Evolutionary conservation across 2,888 invertebrate genomes (phyloP).

Genomic region (Odontocolon sp.): DNA sequence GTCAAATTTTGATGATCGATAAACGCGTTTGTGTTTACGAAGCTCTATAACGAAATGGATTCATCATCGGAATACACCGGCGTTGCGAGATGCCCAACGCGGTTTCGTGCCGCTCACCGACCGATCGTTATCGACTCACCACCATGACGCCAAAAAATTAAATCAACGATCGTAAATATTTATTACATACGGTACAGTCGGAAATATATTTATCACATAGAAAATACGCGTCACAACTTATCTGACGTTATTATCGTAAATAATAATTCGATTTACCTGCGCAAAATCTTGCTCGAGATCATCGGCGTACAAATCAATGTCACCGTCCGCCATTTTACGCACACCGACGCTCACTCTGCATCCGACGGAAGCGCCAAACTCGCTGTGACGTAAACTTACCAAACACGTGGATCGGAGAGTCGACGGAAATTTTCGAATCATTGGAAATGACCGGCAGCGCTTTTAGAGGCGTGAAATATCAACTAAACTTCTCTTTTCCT

Average conservation of each 20-base stretch:
- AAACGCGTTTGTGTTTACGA: neutral
- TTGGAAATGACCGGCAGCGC: no score
- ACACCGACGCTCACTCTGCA: constrained; percentile 75
- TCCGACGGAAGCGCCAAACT: constrained; percentile 58
- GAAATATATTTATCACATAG: neutral
- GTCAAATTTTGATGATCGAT: neutral
- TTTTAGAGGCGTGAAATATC: no score
- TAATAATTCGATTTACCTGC: constrained; percentile 83
- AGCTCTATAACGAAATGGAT: neutral
- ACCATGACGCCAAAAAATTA: constrained; percentile 71
- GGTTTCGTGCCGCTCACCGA: constrained; percentile 46
- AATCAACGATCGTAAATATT: constrained; percentile 51
- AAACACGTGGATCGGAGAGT: no score
- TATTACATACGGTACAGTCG: constrained; percentile 16
- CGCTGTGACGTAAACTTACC: constrained; percentile 12
- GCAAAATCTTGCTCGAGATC: constrained; percentile 97
- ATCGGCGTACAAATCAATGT: constrained; percentile 98
- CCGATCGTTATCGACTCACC: constrained; percentile 69
- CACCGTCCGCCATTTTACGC: constrained; percentile 94
- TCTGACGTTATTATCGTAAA: neutral
- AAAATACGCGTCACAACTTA: no score
- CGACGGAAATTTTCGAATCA: no score
- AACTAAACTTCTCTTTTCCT: no score
- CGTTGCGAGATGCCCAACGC: neutral
- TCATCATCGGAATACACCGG: neutral